Conservation (phyloP, 2,797 vertebrate genomes). For the Myiothlypis coronata region DNA sequence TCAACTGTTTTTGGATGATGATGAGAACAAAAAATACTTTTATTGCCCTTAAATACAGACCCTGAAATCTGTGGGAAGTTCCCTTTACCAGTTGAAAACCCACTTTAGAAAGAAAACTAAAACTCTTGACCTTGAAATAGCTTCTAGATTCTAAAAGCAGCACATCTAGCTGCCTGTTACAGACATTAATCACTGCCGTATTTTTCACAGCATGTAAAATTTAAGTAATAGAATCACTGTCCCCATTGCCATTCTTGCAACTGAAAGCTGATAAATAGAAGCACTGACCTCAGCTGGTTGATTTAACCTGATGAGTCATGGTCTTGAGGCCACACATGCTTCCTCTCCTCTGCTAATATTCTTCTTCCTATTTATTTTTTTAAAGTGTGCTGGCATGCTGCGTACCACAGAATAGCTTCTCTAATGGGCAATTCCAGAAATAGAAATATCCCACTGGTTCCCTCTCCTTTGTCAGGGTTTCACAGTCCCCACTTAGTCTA, state of each 20-base stretch:
- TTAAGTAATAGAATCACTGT: constrained; percentile 53
- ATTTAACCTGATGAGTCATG: constrained; percentile 58
- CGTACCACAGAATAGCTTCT: constrained; percentile 18
- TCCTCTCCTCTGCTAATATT: constrained; percentile 53
- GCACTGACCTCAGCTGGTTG: constrained; percentile 63
- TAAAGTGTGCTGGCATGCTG: constrained; percentile 14
- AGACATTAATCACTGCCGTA: constrained; percentile 1
- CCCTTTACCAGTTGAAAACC: not conserved
- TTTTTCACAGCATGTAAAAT: constrained; percentile 57
- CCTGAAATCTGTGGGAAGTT: not conserved
- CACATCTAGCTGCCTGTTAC: not conserved
- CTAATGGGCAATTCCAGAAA: constrained; percentile 63
- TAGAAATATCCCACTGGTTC: constrained; percentile 50
- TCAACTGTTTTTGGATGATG: not conserved
- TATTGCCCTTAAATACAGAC: not conserved
- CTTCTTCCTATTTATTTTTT: constrained; percentile 61
- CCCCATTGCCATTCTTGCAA: not conserved
- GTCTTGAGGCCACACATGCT: constrained; percentile 38
- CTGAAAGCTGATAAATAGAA: constrained; percentile 57
- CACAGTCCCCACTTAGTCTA: not conserved
- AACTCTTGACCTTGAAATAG: constrained; percentile 47
- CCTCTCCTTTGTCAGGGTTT: constrained; percentile 23
- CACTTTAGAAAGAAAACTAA: constrained; percentile 17
- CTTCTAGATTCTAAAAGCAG: constrained; percentile 34
- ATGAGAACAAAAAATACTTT: not conserved